phyloP scores from a whole-genome alignment of 2,797 vertebrate species.

The Podarcis lilfordi region DNA sequence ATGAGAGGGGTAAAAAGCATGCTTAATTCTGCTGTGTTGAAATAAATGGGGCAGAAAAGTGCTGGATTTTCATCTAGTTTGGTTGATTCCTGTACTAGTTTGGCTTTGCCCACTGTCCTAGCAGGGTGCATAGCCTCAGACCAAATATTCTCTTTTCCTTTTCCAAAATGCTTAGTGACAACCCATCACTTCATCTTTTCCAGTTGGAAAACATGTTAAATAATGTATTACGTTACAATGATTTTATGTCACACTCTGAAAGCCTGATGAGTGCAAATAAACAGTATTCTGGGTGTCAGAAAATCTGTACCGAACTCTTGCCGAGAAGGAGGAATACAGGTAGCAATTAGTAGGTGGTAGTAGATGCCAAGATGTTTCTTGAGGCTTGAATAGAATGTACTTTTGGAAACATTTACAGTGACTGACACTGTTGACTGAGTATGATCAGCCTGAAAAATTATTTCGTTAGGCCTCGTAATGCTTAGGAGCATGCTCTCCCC shows the following conservation, averaged over 20 bases:
- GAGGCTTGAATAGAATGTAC: background rate
- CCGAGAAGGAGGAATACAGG: background rate
- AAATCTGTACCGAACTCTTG: constrained; percentile 26
- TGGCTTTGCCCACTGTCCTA: constrained; percentile 28
- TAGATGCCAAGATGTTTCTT: background rate
- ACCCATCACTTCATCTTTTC: constrained; percentile 62
- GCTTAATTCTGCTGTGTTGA: background rate
- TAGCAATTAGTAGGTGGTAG: constrained; percentile 25
- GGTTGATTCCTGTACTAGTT: background rate
- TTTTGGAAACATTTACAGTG: constrained; percentile 22
- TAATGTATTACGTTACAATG: constrained; percentile 77
- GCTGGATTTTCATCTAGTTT: background rate
- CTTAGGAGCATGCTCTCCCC: background rate
- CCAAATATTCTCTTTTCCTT: constrained; percentile 17
- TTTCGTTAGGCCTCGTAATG: constrained; percentile 1
- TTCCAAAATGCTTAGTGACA: constrained; percentile 65
- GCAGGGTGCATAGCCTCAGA: constrained; percentile 18
- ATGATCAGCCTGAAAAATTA: constrained; percentile 26
- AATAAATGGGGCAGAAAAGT: background rate
- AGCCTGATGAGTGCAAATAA: constrained; percentile 71
- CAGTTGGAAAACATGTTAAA: constrained; percentile 75
- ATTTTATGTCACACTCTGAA: constrained; percentile 75
- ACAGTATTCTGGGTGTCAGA: constrained; percentile 32
- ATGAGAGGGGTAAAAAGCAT: background rate
- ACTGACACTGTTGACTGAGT: constrained; percentile 1